Evolutionary conservation across 2,113 vertebrate genomes (phyloP).

Genomic region (Mesembrinibis cayennensis): DNA sequence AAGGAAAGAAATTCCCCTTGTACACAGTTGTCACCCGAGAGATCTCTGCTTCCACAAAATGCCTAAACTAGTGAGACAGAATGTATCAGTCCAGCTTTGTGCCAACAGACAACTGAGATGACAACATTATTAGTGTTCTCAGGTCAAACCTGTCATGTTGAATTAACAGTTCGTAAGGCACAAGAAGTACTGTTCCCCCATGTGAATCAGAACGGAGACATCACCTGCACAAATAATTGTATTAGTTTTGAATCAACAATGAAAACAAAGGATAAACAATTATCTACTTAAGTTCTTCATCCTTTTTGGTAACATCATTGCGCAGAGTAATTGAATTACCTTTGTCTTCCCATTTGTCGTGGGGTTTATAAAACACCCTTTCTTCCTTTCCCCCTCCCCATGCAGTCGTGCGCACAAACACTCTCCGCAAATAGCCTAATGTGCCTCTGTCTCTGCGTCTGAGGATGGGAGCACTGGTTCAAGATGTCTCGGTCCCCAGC

Average conservation of each 20-base stretch:
- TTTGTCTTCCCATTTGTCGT: background rate
- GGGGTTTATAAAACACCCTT: slow-evolving; percentile 2
- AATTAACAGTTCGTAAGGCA: slow-evolving; percentile 5
- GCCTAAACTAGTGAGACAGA: background rate
- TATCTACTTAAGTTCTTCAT: slow-evolving; percentile 41
- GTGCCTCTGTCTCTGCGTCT: background rate
- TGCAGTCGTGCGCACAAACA: rapidly evolving
- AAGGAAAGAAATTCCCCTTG: background rate
- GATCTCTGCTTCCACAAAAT: background rate
- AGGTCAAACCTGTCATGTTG: slow-evolving; percentile 24
- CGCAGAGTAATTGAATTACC: background rate
- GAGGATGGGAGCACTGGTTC: background rate
- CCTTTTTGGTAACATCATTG: slow-evolving; percentile 25
- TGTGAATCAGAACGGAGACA: slow-evolving; percentile 35
- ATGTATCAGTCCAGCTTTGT: background rate
- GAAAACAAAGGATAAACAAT: slow-evolving; percentile 34
- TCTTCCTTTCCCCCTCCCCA: background rate
- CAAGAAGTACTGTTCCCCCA: background rate
- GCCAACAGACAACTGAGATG: background rate
- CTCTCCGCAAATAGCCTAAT: background rate
- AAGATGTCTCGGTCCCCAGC: background rate
- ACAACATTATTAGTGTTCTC: background rate
- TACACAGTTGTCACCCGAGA: background rate
- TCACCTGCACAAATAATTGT: slow-evolving; percentile 52
- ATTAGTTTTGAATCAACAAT: slow-evolving; percentile 47